A percentile compares a stretch with the other conserved stretches of the same genome.
Evolutionary conservation across 1,140 invertebrate genomes (phyloP).

Genomic region (Manduca sexta): DNA sequence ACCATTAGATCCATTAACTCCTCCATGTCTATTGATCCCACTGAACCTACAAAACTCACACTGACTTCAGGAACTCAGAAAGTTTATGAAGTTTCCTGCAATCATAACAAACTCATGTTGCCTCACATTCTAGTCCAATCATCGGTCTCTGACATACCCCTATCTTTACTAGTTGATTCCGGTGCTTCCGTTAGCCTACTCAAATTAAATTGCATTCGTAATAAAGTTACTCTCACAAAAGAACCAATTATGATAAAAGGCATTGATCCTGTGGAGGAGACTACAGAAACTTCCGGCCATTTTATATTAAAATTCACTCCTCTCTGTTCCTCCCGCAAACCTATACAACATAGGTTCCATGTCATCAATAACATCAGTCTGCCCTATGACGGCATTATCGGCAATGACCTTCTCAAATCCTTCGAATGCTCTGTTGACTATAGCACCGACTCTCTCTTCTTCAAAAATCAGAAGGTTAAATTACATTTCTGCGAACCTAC

Average conservation of each 20-base stretch:
- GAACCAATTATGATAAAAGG: conserved; percentile 12
- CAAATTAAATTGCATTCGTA: conserved; percentile 1
- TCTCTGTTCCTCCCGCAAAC: not conserved
- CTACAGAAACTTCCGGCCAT: conserved; percentile 6
- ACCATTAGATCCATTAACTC: no score
- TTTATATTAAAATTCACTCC: conserved; percentile 6
- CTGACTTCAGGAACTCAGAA: no score
- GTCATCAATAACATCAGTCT: conserved; percentile 18
- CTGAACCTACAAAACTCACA: no score
- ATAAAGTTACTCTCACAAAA: not conserved
- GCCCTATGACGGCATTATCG: conserved; percentile 22
- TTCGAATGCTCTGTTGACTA: conserved; percentile 14
- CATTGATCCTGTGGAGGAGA: conserved; percentile 6
- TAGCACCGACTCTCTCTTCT: not conserved
- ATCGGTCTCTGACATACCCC: conserved; percentile 9
- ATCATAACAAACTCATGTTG: conserved; percentile 5
- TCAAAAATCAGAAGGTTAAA: no score
- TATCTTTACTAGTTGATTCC: conserved; percentile 9
- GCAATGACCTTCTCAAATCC: conserved; percentile 17
- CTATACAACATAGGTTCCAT: conserved; percentile 16
- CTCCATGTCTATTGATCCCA: not conserved
- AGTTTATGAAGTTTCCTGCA: conserved; percentile 5
- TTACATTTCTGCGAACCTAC: no score
- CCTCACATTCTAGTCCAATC: conserved; percentile 9
- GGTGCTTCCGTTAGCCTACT: conserved; percentile 7